A percentile compares a stretch with the other conserved stretches of the same genome.
These are phyloP conservation scores for Campoplex capitator DNA, from an alignment of 2,888 invertebrate species.

Conservation along the genomic window DNA sequence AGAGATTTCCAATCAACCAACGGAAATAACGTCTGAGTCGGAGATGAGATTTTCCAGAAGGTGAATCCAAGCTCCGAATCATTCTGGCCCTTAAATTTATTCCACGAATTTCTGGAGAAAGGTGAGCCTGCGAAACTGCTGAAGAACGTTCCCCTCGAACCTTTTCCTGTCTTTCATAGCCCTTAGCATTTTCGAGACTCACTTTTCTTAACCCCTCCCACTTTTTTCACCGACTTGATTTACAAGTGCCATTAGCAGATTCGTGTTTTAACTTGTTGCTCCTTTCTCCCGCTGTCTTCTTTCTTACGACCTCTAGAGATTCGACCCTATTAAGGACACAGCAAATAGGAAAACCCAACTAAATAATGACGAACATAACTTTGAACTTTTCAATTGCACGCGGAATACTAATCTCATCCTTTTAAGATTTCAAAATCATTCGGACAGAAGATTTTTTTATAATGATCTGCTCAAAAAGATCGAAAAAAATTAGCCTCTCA, in stretches of 20 bases:
- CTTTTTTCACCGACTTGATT: conserved; percentile 4
- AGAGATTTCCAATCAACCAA: conserved; percentile 77
- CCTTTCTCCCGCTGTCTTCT: background rate
- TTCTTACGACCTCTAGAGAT: background rate
- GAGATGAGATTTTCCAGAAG: conserved; percentile 78
- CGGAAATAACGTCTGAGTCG: conserved; percentile 79
- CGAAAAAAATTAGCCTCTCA: too few relatives aligned
- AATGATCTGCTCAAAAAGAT: too few relatives aligned
- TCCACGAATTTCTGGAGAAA: conserved; percentile 51
- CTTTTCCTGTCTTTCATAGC: background rate
- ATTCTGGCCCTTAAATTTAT: conserved; percentile 62
- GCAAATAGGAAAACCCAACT: conserved; percentile 4
- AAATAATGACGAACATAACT: background rate
- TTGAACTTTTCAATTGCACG: too few relatives aligned
- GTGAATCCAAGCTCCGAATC: conserved; percentile 59
- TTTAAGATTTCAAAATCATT: too few relatives aligned
- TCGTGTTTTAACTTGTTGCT: conserved; percentile 32
- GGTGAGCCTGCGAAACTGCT: conserved; percentile 6
- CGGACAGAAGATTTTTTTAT: too few relatives aligned
- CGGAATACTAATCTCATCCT: too few relatives aligned
- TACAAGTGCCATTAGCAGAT: conserved; percentile 46
- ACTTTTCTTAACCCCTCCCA: background rate
- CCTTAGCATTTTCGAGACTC: conserved; percentile 30
- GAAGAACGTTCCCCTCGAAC: background rate
- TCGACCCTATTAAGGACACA: conserved; percentile 27